phyloP scores from a whole-genome alignment of 2,888 invertebrate species.

The Lagria hirta region DNA sequence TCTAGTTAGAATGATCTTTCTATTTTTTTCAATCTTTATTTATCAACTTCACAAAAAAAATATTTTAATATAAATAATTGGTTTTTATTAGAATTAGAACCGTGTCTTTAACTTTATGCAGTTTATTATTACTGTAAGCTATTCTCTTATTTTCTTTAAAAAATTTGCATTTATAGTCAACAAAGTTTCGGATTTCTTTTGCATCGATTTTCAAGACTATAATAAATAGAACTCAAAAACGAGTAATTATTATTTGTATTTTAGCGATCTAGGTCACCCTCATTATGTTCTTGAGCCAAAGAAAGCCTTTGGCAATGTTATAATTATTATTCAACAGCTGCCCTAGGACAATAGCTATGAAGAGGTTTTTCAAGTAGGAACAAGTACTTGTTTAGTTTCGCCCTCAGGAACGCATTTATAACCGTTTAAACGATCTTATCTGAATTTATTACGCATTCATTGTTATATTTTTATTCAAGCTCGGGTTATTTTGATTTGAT shows the following conservation, averaged over 20 bases:
- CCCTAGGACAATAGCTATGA: conserved; percentile 46
- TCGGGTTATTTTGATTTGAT: conserved; percentile 31
- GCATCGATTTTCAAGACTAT: no score
- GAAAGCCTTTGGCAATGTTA: conserved; percentile 44
- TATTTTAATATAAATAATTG: no score
- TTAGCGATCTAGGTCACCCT: conserved; percentile 30
- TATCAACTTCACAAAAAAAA: no score
- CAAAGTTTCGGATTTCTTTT: no score
- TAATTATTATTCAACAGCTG: conserved; percentile 50
- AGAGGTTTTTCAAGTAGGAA: conserved; percentile 39
- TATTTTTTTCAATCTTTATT: no score
- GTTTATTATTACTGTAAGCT: no score
- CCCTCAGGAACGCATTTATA: conserved; percentile 42
- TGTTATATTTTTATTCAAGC: conserved; percentile 32
- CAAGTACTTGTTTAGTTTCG: conserved; percentile 39
- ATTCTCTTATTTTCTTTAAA: no score
- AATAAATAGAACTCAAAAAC: no score
- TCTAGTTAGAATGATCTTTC: no score
- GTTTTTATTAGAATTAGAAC: no score
- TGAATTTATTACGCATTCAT: conserved; percentile 38
- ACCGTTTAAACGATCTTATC: conserved; percentile 45
- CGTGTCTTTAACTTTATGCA: no score
- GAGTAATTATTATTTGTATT: conserved; percentile 29
- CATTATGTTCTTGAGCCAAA: conserved; percentile 33
- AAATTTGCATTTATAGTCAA: no score